Evolutionary conservation across 2,113 vertebrate genomes (phyloP).

Genomic region (western clawed frog (Xenopus tropicalis)): UCB_Xtro_10.0 CM004447.2:83198001-83198500

Average conservation of each 20-base stretch:
- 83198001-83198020: constrained; percentile 16
- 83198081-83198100: constrained; percentile 1
- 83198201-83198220: constrained; percentile 1
- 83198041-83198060: background rate
- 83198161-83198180: background rate
- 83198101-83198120: constrained; percentile 23
- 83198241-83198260: constrained; percentile 24
- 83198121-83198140: constrained; percentile 27
- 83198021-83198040: constrained; percentile 33
- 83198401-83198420: no score
- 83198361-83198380: no score
- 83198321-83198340: constrained; percentile 5
- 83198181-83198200: constrained; percentile 6
- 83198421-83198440: no score
- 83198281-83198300: constrained; percentile 7
- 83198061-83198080: constrained; percentile 12
- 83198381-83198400: no score
- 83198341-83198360: background rate
- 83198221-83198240: constrained; percentile 16
- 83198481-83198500: no score
- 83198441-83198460: no score
- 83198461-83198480: no score
- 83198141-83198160: background rate
- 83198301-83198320: constrained; percentile 34
- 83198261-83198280: background rate